A percentile compares a stretch with the other conserved stretches of the same genome.
These are phyloP conservation scores for Holothuria glaberrima DNA, from an alignment of 35 echinoderm and acorn worm species.

Conservation along the genomic window DNA sequence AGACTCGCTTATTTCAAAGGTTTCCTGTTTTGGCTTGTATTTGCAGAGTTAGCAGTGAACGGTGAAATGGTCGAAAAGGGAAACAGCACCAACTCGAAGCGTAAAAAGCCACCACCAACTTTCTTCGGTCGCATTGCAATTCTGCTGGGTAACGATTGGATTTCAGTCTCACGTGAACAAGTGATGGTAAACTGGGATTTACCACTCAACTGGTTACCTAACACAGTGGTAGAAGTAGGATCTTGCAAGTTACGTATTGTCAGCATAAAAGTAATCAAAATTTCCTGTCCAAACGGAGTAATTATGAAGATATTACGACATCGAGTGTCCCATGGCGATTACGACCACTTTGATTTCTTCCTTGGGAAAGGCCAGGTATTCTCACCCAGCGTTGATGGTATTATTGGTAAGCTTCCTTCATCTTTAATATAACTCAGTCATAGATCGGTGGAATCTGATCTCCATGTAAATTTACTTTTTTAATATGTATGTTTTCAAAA, in stretches of 20 bases:
- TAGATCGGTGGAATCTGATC: no score
- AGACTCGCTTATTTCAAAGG: no score
- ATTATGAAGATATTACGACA: not conserved
- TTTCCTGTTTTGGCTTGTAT: no score
- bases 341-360: constrained; percentile 9
- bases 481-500: no score
- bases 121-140: constrained; percentile 4
- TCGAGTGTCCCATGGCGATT: not conserved
- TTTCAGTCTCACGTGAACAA: constrained; percentile 13
- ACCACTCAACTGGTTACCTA: not conserved
- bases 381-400: not conserved
- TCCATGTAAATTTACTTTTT: no score
- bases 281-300: not conserved
- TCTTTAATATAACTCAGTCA: no score
- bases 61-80: constrained; percentile 29
- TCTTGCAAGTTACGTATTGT: not conserved
- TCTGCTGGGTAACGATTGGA: not conserved
- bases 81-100: not conserved
- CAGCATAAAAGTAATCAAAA: not conserved
- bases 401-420: constrained; percentile 1
- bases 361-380: constrained; percentile 4
- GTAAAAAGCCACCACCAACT: not conserved
- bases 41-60: not conserved
- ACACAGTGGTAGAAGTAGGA: not conserved
- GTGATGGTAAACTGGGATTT: not conserved